Base-by-base conservation (phyloP, 2,113 vertebrate genomes). In the Bubo bubo region DNA sequence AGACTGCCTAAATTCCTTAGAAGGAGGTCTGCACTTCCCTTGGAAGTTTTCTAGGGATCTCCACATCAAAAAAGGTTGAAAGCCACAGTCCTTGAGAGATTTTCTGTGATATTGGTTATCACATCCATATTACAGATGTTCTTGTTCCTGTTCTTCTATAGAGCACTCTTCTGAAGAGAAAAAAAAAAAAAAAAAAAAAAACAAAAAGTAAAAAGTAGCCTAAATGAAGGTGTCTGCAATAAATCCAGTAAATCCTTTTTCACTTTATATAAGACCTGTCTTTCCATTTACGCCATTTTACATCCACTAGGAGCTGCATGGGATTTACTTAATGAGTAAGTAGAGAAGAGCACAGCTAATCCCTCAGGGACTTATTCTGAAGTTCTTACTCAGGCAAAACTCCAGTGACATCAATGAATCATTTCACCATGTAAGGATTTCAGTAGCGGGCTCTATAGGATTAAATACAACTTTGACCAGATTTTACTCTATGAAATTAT, bases 281-380 rank as follows among this genome's bases (percentile, higher is more conserved):
- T 77, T 95, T 50, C 70, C 21, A 74, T 52, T 60, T 73, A 83
- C 3, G 3, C 37, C 27, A 53, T 88, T 95, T 94, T 88, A 20
- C 13, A 79, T 71, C 79, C 20, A 91, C 75, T 79, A 72, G 60
- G 73, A 39, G 49, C 43, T 86, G 70, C 63, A 83, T 32, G 52
- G n/a, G 55, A 83, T 95, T 95, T 96, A 68, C 67, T 91, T 82
- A 93, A 80, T 71, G 26, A 79, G 11, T 56, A 79, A 68, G 77
- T 87, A 91, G 64, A 47, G 74, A 91, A 86, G 67, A 90, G 66
- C 75, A 87, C 45, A 95, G 63, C 66, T 95, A 73, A 92, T 87
- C 79, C 59, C 58, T 77, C 58, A 17, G 43, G 64, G 50, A 74
- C 59, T 88, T 62, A 30, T 73, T 80, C 88, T 83, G 37, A 88